phyloP scores from a whole-genome alignment of 2,888 invertebrate genomes.

The Brenthis daphne region DNA sequence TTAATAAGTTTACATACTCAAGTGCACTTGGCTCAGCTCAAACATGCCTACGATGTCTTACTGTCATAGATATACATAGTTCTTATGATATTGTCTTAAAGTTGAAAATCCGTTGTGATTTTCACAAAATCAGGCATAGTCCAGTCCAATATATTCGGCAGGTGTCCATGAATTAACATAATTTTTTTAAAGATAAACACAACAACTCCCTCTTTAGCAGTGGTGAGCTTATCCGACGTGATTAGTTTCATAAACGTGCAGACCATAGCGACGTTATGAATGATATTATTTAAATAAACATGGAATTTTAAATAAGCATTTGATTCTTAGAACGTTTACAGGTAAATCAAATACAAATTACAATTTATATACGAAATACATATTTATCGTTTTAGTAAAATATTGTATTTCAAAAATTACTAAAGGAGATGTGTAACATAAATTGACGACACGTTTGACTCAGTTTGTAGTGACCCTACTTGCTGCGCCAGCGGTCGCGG shows the following conservation, averaged over 20 bases:
- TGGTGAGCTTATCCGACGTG: constrained; percentile 55
- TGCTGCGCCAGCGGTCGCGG: no score
- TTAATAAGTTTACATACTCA: constrained; percentile 74
- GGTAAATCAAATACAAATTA: constrained; percentile 9
- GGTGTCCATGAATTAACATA: constrained; percentile 80
- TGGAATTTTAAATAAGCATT: constrained; percentile 38
- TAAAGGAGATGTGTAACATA: constrained; percentile 22
- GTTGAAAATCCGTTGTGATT: not conserved
- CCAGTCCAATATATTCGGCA: constrained; percentile 76
- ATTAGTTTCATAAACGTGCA: constrained; percentile 55
- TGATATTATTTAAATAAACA: constrained; percentile 41
- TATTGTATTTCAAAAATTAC: not conserved
- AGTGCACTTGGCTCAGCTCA: constrained; percentile 70
- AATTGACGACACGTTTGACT: no score
- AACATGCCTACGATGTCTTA: constrained; percentile 53
- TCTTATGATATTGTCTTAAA: constrained; percentile 4
- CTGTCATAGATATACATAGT: not conserved
- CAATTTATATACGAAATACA: constrained; percentile 6
- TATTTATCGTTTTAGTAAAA: constrained; percentile 2
- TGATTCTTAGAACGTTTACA: constrained; percentile 6
- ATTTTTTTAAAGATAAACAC: constrained; percentile 73
- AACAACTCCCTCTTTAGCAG: constrained; percentile 64
- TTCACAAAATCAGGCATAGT: no score
- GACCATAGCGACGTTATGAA: constrained; percentile 37
- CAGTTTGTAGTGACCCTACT: no score